A percentile compares a stretch with the other conserved stretches of the same genome.
phyloP scores from a whole-genome alignment of 2,113 vertebrate species.

The Genyomyrus donnyi region DNA sequence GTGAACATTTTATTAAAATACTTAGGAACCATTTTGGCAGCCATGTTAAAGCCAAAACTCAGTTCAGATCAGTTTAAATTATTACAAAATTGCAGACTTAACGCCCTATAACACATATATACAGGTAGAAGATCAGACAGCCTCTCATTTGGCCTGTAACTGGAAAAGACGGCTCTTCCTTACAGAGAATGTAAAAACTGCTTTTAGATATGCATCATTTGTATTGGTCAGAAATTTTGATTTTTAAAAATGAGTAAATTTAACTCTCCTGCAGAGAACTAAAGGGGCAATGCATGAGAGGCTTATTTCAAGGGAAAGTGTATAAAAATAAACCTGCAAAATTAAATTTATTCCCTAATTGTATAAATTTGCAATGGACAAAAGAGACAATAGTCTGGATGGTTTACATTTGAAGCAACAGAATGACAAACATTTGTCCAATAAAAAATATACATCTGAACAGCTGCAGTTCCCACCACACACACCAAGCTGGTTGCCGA shows the following conservation, averaged over 20 bases:
- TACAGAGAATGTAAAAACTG: not conserved
- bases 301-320: not conserved
- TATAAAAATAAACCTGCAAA: not conserved
- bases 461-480: not conserved
- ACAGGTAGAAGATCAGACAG: not conserved
- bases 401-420: not conserved
- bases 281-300: not conserved
- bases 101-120: not conserved
- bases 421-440: not conserved
- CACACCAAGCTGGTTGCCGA: not conserved
- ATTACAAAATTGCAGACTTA: not conserved
- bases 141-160: not conserved
- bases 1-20: conserved; percentile 9
- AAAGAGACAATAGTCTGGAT: not conserved
- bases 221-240: not conserved
- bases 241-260: not conserved
- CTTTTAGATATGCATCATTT: not conserved
- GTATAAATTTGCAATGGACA: not conserved
- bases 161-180: not conserved
- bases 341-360: not conserved
- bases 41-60: not conserved
- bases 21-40: not conserved
- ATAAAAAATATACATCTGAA: not conserved
- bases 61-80: not conserved
- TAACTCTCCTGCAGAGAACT: not conserved